Base-by-base conservation (phyloP, 2,888 invertebrate genomes). In the Atethmia centrago region DNA sequence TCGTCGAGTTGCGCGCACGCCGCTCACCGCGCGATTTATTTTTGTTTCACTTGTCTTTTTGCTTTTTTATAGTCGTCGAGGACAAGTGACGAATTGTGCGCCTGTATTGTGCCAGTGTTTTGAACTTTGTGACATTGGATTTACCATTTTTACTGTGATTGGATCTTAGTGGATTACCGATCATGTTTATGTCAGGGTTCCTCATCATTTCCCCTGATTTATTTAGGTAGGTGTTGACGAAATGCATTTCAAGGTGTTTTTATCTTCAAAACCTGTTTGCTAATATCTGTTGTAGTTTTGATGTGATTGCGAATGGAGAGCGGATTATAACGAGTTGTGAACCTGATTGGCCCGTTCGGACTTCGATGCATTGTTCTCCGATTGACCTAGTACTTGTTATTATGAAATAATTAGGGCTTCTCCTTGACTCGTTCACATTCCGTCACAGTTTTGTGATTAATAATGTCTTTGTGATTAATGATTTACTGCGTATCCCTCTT, bases 141-240 rank as follows among this genome's bases (percentile, higher is more conserved):
- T 89, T 88, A 91, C 87, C 84, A 88, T 91, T 91, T 90, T 87
- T 88, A 88, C 85, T 86, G 86, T 89, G 88, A 88, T 88, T 89
- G 88, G 88, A 86, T 87, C 88, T 87, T 84, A 82, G 89, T 90
- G 89, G 81, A 88, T 88, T 86, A 72, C 74, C 81, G 84, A 92
- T 82, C 85, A 95, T 96, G 96, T 93, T 93, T 88, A 95, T 96
- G 94, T 95, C 96, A 90, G 95, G 96, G 93, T 94, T 94, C 90
- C 93, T 95, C 90, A 94, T 96, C 90, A 92, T 96, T 89, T 93
- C 95, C 79, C 91, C 95, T 81, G 95, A 96, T 88, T 92, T 96
- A 90, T 93, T 93, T 91, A 95, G 96, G 96, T 96, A 93, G 91
- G 95, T 95, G 91, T 92, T 90, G 87, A 85, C 83, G 87, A 87